Evolutionary conservation across 2,113 vertebrate genomes (phyloP).

Genomic region (Pachypanchax playfairii): DNA sequence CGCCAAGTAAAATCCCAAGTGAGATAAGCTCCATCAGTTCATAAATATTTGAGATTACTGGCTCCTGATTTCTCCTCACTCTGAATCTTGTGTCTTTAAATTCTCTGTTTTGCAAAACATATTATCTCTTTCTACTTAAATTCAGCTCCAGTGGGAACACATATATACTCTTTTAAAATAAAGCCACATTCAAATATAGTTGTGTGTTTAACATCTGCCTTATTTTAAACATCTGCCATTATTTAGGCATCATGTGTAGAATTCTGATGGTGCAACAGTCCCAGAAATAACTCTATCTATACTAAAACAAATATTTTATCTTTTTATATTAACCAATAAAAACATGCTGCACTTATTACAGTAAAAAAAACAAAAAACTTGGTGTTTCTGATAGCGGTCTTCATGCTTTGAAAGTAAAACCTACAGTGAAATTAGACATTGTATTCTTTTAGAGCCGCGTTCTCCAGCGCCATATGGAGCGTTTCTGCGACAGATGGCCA

Average conservation of each 20-base stretch:
- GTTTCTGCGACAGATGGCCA: constrained; percentile 60
- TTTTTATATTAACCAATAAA: too few species aligned
- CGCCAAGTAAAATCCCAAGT: constrained; percentile 5
- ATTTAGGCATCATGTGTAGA: too few species aligned
- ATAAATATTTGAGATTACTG: background rate
- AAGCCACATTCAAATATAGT: too few species aligned
- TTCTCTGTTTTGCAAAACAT: constrained; percentile 1
- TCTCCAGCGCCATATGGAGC: constrained; percentile 48
- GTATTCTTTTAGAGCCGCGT: constrained; percentile 24
- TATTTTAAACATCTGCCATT: too few species aligned
- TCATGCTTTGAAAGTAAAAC: background rate
- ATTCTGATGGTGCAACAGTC: too few species aligned
- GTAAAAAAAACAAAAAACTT: too few species aligned
- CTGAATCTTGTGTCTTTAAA: background rate
- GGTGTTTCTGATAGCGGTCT: constrained; percentile 11
- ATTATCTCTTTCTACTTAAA: background rate
- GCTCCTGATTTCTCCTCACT: constrained; percentile 18
- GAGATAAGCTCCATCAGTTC: background rate
- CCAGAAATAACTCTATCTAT: too few species aligned
- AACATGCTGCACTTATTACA: too few species aligned
- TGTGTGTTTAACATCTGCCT: too few species aligned
- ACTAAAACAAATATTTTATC: too few species aligned
- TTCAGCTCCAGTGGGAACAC: background rate
- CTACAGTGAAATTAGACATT: constrained; percentile 34
- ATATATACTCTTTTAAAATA: background rate